phyloP scores from a whole-genome alignment of 2,888 invertebrate species.

The Cryptocephalus primarius region DNA sequence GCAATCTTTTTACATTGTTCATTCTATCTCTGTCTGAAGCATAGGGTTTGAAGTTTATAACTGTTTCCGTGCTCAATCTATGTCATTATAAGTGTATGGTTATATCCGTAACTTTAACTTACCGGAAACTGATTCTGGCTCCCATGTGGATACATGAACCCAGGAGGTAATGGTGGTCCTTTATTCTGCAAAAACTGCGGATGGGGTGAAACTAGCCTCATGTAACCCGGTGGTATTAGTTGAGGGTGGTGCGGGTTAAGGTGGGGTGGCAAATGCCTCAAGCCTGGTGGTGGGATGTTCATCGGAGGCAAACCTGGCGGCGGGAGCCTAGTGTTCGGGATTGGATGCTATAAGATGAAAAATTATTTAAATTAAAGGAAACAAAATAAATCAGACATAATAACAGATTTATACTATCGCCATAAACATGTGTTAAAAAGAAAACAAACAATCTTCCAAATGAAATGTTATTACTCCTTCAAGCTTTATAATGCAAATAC shows the following conservation, averaged over 20 bases:
- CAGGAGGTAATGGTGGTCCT: slow-evolving; percentile 18
- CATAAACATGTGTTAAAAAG: neutral
- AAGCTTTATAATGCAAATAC: too few species aligned
- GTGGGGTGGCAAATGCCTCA: slow-evolving; percentile 19
- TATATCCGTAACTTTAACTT: slow-evolving; percentile 3
- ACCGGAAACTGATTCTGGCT: slow-evolving; percentile 13
- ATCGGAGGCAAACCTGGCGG: slow-evolving; percentile 37
- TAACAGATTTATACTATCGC: too few species aligned
- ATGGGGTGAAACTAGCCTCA: slow-evolving; percentile 22
- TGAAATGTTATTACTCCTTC: too few species aligned
- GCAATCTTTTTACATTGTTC: too few species aligned
- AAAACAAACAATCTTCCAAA: neutral
- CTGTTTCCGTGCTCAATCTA: too few species aligned
- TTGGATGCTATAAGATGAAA: slow-evolving; percentile 19
- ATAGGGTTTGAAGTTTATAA: too few species aligned
- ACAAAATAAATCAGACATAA: too few species aligned
- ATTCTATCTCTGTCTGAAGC: too few species aligned
- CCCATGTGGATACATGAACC: slow-evolving; percentile 15
- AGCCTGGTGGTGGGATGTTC: slow-evolving; percentile 32
- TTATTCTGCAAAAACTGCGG: slow-evolving; percentile 17
- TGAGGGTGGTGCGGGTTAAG: slow-evolving; percentile 11
- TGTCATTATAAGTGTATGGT: too few species aligned
- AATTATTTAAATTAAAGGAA: neutral
- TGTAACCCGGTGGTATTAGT: slow-evolving; percentile 22
- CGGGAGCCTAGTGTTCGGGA: slow-evolving; percentile 32